phyloP scores from a whole-genome alignment of 2,113 vertebrate genomes.

The Cromileptes altivelis region DNA sequence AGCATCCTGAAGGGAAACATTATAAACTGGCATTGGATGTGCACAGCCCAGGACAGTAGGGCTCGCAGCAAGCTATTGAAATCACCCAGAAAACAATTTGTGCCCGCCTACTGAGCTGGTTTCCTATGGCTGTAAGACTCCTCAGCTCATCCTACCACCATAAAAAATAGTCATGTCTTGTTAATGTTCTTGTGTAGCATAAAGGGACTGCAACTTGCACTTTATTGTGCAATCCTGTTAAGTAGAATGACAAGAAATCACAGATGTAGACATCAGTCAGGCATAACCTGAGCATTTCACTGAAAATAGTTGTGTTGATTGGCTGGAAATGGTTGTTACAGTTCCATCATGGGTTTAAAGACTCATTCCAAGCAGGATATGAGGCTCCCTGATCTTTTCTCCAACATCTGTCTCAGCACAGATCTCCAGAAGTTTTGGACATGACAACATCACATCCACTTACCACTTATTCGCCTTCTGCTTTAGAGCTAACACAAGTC shows the following conservation, averaged over 20 bases:
- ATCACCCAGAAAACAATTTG: no score
- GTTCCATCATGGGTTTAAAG: neutral
- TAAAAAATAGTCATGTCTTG: no score
- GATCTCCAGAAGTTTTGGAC: neutral
- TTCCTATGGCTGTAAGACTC: no score
- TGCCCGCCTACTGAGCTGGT: no score
- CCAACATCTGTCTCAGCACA: conserved; percentile 4
- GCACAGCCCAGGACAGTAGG: no score
- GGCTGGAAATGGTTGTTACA: neutral
- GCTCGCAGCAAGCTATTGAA: no score
- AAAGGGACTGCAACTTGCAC: no score
- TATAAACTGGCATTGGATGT: no score
- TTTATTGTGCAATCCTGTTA: no score
- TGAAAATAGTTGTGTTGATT: neutral
- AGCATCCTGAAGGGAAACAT: no score
- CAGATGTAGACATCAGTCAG: neutral
- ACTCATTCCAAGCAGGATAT: neutral
- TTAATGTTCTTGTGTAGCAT: no score
- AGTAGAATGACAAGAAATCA: neutral
- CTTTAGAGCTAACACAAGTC: neutral
- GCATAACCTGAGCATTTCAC: neutral
- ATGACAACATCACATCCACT: neutral
- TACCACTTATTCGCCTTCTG: neutral
- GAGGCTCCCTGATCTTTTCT: neutral
- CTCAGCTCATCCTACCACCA: no score